Conservation (phyloP, 2,888 invertebrate genomes). For the Lissocephala sabroskyi region DNA sequence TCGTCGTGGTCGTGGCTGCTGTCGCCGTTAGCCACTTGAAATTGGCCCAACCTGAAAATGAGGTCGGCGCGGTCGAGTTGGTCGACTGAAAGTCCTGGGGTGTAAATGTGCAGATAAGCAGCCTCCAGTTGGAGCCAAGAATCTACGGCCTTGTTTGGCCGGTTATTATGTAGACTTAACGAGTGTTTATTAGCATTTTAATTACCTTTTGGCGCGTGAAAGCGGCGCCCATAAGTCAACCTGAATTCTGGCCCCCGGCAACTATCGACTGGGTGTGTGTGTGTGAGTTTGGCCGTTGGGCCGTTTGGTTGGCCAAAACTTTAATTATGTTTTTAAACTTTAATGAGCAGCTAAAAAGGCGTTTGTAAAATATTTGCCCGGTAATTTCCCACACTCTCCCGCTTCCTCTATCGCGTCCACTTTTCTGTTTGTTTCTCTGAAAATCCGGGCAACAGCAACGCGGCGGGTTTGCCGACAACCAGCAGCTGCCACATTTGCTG, state of each 20-base stretch:
- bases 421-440: too few species aligned
- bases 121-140: constrained; percentile 38
- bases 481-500: constrained; percentile 31
- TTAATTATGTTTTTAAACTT: constrained; percentile 59
- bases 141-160: constrained; percentile 15
- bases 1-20: constrained; percentile 2
- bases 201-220: constrained; percentile 60
- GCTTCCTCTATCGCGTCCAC: too few species aligned
- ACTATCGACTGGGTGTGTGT: constrained; percentile 1
- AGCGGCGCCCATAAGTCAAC: constrained; percentile 52
- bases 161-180: constrained; percentile 58
- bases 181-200: constrained; percentile 65
- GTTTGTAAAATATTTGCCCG: constrained; percentile 23
- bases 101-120: constrained; percentile 61
- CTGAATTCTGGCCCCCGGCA: constrained; percentile 26
- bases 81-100: constrained; percentile 14
- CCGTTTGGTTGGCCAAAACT: constrained; percentile 30
- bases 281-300: too few species aligned
- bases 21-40: background rate
- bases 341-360: constrained; percentile 31
- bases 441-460: too few species aligned
- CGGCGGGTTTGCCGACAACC: too few species aligned
- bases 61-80: background rate
- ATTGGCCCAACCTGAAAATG: too few species aligned
- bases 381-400: constrained; percentile 10